These are phyloP conservation scores for Auanema sp. DNA, from an alignment of 2,888 invertebrate genomes.

Conservation along the genomic window DNA sequence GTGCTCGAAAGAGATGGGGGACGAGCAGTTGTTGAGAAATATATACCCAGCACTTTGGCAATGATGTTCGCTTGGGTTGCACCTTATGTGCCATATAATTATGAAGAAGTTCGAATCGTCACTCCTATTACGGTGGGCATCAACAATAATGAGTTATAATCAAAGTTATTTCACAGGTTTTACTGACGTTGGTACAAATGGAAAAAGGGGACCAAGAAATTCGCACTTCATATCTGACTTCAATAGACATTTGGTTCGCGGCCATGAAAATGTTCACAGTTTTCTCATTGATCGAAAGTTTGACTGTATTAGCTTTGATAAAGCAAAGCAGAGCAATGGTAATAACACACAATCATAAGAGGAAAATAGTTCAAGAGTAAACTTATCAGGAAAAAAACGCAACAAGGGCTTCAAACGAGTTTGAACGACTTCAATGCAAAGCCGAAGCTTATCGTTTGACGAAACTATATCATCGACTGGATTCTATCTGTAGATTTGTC, in stretches of 20 bases:
- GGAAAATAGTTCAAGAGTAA: not conserved
- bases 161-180: conserved; percentile 37
- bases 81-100: conserved; percentile 62
- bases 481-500: conserved; percentile 38
- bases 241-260: conserved; percentile 60
- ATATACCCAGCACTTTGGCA: conserved; percentile 48
- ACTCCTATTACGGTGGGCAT: conserved; percentile 61
- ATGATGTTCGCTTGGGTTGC: conserved; percentile 62
- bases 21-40: conserved; percentile 59
- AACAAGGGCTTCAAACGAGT: conserved; percentile 54
- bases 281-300: conserved; percentile 56
- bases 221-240: conserved; percentile 57
- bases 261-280: conserved; percentile 58
- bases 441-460: conserved; percentile 45
- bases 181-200: conserved; percentile 62
- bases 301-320: conserved; percentile 56
- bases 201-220: conserved; percentile 59
- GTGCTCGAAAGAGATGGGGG: conserved; percentile 56
- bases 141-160: not conserved
- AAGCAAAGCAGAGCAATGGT: conserved; percentile 56
- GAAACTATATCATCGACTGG: conserved; percentile 52
- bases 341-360: not conserved
- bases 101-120: conserved; percentile 62
- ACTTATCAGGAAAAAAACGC: conserved; percentile 50
- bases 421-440: conserved; percentile 41